phyloP scores from a whole-genome alignment of 1,140 invertebrate species.

The Pteromalus puparum region DNA sequence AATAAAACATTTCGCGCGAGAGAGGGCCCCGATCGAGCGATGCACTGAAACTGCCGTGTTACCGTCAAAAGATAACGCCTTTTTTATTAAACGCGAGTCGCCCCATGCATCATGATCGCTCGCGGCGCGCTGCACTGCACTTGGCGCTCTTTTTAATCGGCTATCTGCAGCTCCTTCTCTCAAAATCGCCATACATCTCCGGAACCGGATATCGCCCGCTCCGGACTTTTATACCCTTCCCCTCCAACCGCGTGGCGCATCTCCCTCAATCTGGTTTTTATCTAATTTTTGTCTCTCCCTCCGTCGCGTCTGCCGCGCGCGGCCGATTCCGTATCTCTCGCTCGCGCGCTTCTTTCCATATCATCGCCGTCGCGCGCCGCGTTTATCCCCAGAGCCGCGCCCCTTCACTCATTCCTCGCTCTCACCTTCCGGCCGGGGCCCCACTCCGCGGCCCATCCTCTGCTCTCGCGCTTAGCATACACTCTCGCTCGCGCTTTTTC shows the following conservation, averaged over 20 bases:
- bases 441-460: neutral
- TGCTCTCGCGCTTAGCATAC: neutral
- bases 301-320: neutral
- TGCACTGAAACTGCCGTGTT: constrained; percentile 13
- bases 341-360: constrained; percentile 8
- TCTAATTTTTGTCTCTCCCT: constrained; percentile 31
- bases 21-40: neutral
- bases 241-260: too few species aligned
- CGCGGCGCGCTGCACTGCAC: neutral
- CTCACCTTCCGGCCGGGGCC: constrained; percentile 12
- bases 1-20: constrained; percentile 1
- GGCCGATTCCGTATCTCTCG: constrained; percentile 12
- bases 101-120: neutral
- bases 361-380: neutral
- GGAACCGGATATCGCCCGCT: neutral
- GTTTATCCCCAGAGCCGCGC: constrained; percentile 19
- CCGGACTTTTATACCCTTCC: constrained; percentile 5
- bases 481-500: constrained; percentile 12
- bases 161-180: neutral
- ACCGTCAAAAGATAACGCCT: constrained; percentile 20
- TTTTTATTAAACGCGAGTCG: constrained; percentile 23
- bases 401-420: constrained; percentile 9
- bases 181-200: constrained; percentile 28
- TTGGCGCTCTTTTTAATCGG: constrained; percentile 19
- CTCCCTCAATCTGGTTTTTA: constrained; percentile 41